Percentiles rank a stretch among this genome's conserved stretches.
Evolutionary conservation across 2,113 vertebrate species (phyloP).

Genomic region (Xiphias gladius): DNA sequence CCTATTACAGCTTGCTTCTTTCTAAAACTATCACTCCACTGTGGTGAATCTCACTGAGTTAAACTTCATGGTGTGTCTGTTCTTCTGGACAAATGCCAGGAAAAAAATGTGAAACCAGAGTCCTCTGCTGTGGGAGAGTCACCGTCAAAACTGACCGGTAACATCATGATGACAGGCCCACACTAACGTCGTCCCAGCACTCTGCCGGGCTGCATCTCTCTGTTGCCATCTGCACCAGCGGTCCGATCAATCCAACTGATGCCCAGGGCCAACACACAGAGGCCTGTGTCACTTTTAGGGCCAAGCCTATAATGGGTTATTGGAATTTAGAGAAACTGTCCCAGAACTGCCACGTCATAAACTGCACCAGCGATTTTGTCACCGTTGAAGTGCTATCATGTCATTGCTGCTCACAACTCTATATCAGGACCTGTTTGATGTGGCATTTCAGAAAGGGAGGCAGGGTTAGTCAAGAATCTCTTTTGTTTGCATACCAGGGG

Average conservation of each 20-base stretch:
- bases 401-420: constrained; percentile 16
- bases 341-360: constrained; percentile 1
- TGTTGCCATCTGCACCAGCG: constrained; percentile 39
- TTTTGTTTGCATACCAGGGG: constrained; percentile 47
- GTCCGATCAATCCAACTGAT: constrained; percentile 33
- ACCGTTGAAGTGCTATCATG: constrained; percentile 9
- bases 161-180: constrained; percentile 34
- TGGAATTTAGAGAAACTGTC: constrained; percentile 14
- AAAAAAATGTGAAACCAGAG: constrained; percentile 8
- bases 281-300: not conserved
- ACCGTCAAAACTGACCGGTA: constrained; percentile 27
- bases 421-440: constrained; percentile 22
- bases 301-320: constrained; percentile 19
- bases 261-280: not conserved
- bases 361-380: constrained; percentile 6
- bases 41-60: not conserved
- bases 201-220: constrained; percentile 5
- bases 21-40: not conserved
- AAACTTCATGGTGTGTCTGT: not conserved
- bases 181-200: constrained; percentile 18
- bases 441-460: not conserved
- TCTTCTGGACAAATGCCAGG: constrained; percentile 10
- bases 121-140: constrained; percentile 22
- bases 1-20: not conserved
- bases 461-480: constrained; percentile 5